A percentile compares a stretch with the other conserved stretches of the same genome.
These are phyloP conservation scores for Aspidoscelis tigris DNA, from an alignment of 2,113 vertebrate genomes.

Conservation along the genomic window DNA sequence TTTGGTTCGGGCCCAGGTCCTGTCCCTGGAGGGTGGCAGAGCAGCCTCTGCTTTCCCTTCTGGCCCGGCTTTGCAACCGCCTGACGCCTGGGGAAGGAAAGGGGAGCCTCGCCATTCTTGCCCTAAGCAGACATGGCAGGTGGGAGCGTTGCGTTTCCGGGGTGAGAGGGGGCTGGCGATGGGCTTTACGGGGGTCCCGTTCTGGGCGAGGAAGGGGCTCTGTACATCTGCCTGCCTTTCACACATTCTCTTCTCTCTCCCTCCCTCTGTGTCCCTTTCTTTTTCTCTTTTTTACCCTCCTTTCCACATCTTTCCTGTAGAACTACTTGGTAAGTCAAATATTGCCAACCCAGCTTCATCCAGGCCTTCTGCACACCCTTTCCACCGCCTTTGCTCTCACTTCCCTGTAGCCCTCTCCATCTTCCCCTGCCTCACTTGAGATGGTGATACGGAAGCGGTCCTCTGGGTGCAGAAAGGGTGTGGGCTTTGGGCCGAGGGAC, in stretches of 20 bases:
- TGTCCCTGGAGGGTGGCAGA: too few relatives aligned
- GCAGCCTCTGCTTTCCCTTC: not conserved
- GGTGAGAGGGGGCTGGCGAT: fast-evolving
- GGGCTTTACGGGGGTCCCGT: not conserved
- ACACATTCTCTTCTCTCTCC: constrained; percentile 75
- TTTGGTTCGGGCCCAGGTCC: too few relatives aligned
- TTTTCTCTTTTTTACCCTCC: constrained; percentile 45
- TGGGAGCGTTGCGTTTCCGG: not conserved
- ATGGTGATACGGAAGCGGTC: constrained; percentile 29
- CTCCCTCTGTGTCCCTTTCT: constrained; percentile 70
- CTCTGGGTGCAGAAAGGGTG: not conserved
- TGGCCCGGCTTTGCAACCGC: not conserved
- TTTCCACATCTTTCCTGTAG: constrained; percentile 82
- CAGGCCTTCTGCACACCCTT: constrained; percentile 23
- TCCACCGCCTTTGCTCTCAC: constrained; percentile 44
- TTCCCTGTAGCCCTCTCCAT: constrained; percentile 12
- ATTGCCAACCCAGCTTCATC: constrained; percentile 50
- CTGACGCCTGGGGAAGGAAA: not conserved
- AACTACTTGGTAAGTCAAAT: constrained; percentile 85
- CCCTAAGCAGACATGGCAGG: not conserved
- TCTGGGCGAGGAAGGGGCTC: constrained; percentile 40
- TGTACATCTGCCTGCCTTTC: constrained; percentile 71
- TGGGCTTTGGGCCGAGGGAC: not conserved
- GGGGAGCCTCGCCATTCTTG: too few relatives aligned
- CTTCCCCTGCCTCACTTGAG: constrained; percentile 14